Evolutionary conservation across 1,140 invertebrate species (phyloP).

Genomic region (Lutraria rhynchaena): DNA sequence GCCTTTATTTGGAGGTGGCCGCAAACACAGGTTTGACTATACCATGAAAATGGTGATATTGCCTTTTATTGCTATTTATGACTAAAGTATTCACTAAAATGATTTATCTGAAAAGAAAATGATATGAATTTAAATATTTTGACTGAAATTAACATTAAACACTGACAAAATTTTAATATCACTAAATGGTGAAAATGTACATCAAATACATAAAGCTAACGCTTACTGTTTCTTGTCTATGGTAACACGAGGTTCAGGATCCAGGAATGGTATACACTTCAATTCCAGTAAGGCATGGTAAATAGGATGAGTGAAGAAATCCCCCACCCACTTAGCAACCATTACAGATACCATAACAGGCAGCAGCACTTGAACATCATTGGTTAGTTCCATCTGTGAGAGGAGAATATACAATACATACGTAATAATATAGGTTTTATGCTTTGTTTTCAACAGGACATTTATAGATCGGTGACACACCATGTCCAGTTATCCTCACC

Average conservation of each 20-base stretch:
- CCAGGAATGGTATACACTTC: constrained; percentile 83
- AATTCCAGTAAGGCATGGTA: constrained; percentile 82
- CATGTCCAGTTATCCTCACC: no score
- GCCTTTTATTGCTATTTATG: no score
- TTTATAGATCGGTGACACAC: no score
- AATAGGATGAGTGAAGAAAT: constrained; percentile 82
- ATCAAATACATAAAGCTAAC: not conserved
- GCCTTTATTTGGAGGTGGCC: no score
- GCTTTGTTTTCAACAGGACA: no score
- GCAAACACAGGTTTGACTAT: no score
- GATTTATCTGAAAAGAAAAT: not conserved
- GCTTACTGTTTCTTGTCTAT: constrained; percentile 79
- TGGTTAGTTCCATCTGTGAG: constrained; percentile 83
- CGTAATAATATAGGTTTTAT: no score
- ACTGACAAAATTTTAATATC: no score
- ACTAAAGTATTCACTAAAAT: not conserved
- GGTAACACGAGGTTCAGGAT: constrained; percentile 79
- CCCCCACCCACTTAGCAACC: constrained; percentile 83
- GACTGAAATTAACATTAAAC: not conserved
- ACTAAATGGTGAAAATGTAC: not conserved
- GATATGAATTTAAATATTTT: not conserved
- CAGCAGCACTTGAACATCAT: constrained; percentile 83
- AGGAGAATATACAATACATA: no score
- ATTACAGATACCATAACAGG: constrained; percentile 83
- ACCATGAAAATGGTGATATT: no score